Base-by-base conservation (phyloP, 2,888 invertebrate genomes). In the Drosophila buzzatii region DNA sequence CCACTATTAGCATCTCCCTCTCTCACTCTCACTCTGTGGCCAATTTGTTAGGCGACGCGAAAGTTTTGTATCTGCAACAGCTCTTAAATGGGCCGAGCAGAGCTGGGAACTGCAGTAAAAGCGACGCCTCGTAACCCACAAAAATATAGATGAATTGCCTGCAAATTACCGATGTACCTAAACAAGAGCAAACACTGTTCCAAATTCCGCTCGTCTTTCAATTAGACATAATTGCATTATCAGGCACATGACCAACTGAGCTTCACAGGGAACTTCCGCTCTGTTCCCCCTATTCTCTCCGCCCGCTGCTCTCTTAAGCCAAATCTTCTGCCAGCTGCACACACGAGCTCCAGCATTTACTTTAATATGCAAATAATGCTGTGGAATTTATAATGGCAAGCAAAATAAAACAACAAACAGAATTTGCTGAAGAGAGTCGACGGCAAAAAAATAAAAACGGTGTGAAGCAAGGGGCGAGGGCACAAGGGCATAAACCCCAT, bases 331-430 rank as follows among this genome's bases (percentile, higher is more conserved):
- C 70, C 60, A 66, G 74, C 75, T 71, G 73, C 70, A 66, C 63
- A 63, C 58, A 73, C 59, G 62, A 70, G 51, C 65, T 47, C 58
- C 66, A 64, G 56, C 76, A 66, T 59, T 75, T 85, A 85, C 70
- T 70, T 81, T 71, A 79, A 79, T 88, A 88, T 88, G 86, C 86
- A 90, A 86, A 90, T 86, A 85, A 79, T 72, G 73, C 77, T 74
- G 60, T 71, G 90, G 90, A 86, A 90, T 86, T 88, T 88, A 77
- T 88, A 64, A 85, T 83, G 73, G 70, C 78, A 62, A 59, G 67
- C 62, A 58, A 49, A 58, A 68, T 75, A 56, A 49, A 63, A 68
- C 77, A 58, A 76, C 66, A 76, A 63, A 65, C 35, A 52, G 49
- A 52, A 35, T 31, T 42, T 31, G 44, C 7, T 52, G 33, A 31